Evolutionary conservation across 2,113 vertebrate genomes (phyloP), one percentile per base, ranked within the genome.

Genomic region (Pterocles burchelli): DNA sequence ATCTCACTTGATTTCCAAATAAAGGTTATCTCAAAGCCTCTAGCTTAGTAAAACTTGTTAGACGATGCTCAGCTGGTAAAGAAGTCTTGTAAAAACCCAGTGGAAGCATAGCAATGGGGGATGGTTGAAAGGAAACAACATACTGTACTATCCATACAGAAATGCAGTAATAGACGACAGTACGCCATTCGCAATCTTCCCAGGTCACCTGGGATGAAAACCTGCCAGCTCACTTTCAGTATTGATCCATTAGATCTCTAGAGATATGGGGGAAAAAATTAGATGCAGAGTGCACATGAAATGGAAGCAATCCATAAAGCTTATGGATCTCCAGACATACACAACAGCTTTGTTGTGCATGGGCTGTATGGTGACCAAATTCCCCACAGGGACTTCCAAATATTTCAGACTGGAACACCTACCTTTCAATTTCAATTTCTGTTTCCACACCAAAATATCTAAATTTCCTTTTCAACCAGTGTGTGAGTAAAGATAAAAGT

Each of bases 1-100:
- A 55, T 93, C 63, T 88, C 51, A 28, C 46, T 75, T 57, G 12
- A 66, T 58, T 94, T 80, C 67, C 90, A 90, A 83, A 74, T 85
- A 91, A 74, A 93, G 46, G 28, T 29, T 88, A 26, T 65, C 62
- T 55, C 67, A 63, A 49, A 88, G 52, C 24, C 24, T 87, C 33
- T 29, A 77, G 33, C 51, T 91, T 67, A 71, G 38, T 38, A 63
- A 74, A 86, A 59, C 11, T 86, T 76, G 55, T 58, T 85, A 80
- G 51, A 71, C 28, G 88, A 54, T 11, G 28, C 43, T 85, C 18
- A 63, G 12, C 55, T 77, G 29, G 49, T 59, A 61, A 92, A 84
- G 14, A 11, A 48, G 18, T 41, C 71, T 31, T 59, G 16, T 24
- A 43, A 72, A 89, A 90, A 46, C 10, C 9, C 66, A 58, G 14